Percentiles rank a stretch among this genome's conserved stretches.
Evolutionary conservation across 2,888 invertebrate genomes (phyloP).

Genomic region (Agrochola lota): DNA sequence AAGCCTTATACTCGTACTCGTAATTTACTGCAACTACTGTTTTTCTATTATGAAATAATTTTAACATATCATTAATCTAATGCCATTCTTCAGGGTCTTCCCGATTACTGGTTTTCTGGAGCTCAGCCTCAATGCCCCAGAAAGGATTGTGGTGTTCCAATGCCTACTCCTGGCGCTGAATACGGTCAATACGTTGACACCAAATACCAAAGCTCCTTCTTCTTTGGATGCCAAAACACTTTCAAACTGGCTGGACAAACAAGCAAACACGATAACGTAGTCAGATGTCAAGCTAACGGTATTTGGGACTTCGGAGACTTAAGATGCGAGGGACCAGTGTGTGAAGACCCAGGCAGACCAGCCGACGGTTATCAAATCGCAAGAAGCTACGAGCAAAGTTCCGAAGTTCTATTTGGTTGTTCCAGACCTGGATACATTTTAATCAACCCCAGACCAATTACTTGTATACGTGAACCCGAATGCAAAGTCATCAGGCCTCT

Average conservation of each 20-base stretch:
- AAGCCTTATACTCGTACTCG: no score
- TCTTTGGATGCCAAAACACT: constrained; percentile 98
- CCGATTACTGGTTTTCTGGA: constrained; percentile 97
- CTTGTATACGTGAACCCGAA: constrained; percentile 97
- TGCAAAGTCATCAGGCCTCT: constrained; percentile 97
- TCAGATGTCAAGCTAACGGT: constrained; percentile 97
- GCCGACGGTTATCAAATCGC: constrained; percentile 97
- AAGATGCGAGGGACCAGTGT: constrained; percentile 98
- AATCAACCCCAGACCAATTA: constrained; percentile 97
- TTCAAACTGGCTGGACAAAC: constrained; percentile 98
- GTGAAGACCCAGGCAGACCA: constrained; percentile 98
- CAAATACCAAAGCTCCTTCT: constrained; percentile 97
- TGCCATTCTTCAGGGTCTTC: constrained; percentile 92
- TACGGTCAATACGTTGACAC: constrained; percentile 97
- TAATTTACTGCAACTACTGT: neutral
- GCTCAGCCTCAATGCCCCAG: constrained; percentile 96
- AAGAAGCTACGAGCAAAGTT: constrained; percentile 96
- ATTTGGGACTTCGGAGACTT: constrained; percentile 99
- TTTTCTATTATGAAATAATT: neutral
- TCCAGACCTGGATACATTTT: constrained; percentile 97
- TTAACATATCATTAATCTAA: neutral
- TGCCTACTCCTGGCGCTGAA: constrained; percentile 97
- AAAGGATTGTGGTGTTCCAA: constrained; percentile 97
- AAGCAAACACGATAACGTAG: constrained; percentile 97
- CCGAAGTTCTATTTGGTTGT: constrained; percentile 97